Percentiles rank a stretch among this genome's conserved stretches.
phyloP scores from a whole-genome alignment of 2,888 invertebrate genomes.

The Tetragonula carbonaria region DNA sequence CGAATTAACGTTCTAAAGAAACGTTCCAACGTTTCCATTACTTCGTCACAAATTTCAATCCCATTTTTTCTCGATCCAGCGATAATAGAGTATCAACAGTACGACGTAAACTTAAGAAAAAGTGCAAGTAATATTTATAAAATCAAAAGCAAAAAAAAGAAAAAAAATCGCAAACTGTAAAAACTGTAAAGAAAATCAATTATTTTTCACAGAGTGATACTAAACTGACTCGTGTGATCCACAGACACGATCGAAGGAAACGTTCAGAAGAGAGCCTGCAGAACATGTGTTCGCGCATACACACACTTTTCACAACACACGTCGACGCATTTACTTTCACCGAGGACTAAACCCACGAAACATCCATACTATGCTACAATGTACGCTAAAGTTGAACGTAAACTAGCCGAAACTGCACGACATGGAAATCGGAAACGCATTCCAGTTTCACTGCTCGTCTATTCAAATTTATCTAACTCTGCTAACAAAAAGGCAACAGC shows the following conservation, averaged over 20 bases:
- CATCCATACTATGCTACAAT: neutral
- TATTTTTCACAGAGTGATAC: neutral
- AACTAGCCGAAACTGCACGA: neutral
- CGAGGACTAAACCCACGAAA: neutral
- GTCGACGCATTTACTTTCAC: slow-evolving; percentile 14
- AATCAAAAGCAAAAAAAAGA: neutral
- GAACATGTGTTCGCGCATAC: neutral
- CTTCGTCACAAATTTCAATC: neutral
- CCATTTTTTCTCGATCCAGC: too few relatives aligned
- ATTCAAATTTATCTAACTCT: neutral
- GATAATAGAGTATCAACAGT: neutral
- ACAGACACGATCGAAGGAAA: neutral
- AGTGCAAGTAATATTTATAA: neutral
- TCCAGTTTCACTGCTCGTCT: neutral
- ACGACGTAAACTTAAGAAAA: neutral
- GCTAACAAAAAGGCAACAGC: slow-evolving; percentile 1
- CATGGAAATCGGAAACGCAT: neutral
- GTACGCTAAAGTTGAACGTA: slow-evolving; percentile 2
- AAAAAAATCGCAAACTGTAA: neutral
- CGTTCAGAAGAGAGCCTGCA: neutral
- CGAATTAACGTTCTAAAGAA: neutral
- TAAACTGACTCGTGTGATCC: neutral
- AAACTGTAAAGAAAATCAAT: neutral
- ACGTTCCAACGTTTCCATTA: neutral
- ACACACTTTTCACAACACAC: neutral